Evolutionary conservation across 2,888 invertebrate species (phyloP), one percentile per base, ranked within the genome.

Genomic region (Gastracanthus pulcherrimus): DNA sequence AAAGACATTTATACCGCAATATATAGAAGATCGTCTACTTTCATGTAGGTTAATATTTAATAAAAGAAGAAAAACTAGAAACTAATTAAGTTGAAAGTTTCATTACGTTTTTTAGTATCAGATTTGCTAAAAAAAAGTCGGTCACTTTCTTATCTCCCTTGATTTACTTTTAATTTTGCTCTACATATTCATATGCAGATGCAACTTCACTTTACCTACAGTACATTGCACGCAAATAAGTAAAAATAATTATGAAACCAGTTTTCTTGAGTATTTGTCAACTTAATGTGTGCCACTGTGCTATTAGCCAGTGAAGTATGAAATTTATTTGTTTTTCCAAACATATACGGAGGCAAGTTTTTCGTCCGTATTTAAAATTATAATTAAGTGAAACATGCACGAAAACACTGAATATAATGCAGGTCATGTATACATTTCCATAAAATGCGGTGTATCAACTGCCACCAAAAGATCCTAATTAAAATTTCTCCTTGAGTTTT

Each of bases 101-200:
- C 19, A 64, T 36, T 66, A 41, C 2, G 26, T 23, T 66, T 66
- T 26, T 23, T 9, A 23, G 26, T 58, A 26, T 38, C 58, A 41
- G 60, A 72, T 31, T 29, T n/a, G 31, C 38, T 60, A 16, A 29
- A 45, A 34, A 76, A 55, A 76, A 76, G 76, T 76, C 76, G 76
- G 76, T 26, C 76, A 60, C 76, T 41, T 36, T 67, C 66, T n/a
- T 55, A 23, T n/a, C 67, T 60, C 29, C 4, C 16, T 76, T 66
- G 16, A 36, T 60, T 69, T 67, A 67, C 55, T 66, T 58, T 41
- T 76, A 41, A 67, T 55, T 66, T 75, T 19, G 58, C 67, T 31
- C 67, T 38, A 9, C 7, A n/a, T 16, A 19, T 31, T 19, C 62
- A 5, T 31, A 26, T 2, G 55, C 13, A 26, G 26, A 51, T 60